phyloP scores from a whole-genome alignment of 2,113 vertebrate genomes.

The Speoplatyrhinus poulsoni region DNA sequence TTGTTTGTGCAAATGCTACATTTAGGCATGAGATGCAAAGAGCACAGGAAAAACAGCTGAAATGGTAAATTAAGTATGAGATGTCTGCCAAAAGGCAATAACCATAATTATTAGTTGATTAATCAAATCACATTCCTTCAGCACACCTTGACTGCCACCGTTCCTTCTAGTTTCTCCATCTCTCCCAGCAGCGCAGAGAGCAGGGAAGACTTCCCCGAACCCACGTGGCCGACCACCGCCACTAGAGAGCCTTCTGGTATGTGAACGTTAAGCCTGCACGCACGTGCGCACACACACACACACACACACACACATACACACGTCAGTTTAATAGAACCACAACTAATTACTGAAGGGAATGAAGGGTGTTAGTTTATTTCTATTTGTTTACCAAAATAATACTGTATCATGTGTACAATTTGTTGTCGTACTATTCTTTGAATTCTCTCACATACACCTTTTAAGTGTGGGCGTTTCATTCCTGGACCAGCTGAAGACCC shows the following conservation, averaged over 20 bases:
- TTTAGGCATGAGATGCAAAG: no score
- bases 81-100: no score
- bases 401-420: background rate
- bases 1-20: no score
- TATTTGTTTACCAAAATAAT: background rate
- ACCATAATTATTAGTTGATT: no score
- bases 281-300: background rate
- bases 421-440: background rate
- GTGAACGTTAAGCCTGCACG: conserved; percentile 81
- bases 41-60: no score
- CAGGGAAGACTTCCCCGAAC: conserved; percentile 92
- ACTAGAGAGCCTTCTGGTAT: conserved; percentile 89
- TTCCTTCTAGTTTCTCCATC: conserved; percentile 91
- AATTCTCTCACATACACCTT: conserved; percentile 69
- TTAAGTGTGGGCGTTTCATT: conserved; percentile 80
- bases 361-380: background rate
- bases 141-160: conserved; percentile 83
- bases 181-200: conserved; percentile 92
- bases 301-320: no score
- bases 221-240: conserved; percentile 93
- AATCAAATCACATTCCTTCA: no score
- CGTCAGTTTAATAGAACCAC: no score
- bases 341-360: background rate
- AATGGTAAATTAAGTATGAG: no score
- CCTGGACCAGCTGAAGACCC: conserved; percentile 89